phyloP scores from a whole-genome alignment of 2,888 invertebrate species.

The Graphium colonna region DNA sequence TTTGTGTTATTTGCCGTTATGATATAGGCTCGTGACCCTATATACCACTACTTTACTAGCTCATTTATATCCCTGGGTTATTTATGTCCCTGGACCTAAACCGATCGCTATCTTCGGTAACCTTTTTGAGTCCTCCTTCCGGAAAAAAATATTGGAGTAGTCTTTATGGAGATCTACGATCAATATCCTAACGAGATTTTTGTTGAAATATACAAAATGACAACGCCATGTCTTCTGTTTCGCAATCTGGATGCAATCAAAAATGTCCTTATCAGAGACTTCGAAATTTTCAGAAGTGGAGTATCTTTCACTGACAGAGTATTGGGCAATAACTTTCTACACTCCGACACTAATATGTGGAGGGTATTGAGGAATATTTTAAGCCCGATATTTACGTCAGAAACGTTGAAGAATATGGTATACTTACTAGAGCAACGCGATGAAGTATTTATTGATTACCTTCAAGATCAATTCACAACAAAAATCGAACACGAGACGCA shows the following conservation, averaged over 20 bases:
- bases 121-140: constrained; percentile 35
- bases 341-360: constrained; percentile 50
- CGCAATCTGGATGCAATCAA: constrained; percentile 51
- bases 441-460: constrained; percentile 38
- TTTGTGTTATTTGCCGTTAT: neutral
- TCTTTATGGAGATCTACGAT: constrained; percentile 41
- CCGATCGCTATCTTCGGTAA: constrained; percentile 48
- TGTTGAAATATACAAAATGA: constrained; percentile 50
- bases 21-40: neutral
- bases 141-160: constrained; percentile 32
- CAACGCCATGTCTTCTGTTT: constrained; percentile 42
- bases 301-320: constrained; percentile 43
- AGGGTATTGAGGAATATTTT: constrained; percentile 42
- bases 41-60: constrained; percentile 43
- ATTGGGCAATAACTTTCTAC: constrained; percentile 48
- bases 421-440: constrained; percentile 41
- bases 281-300: constrained; percentile 50
- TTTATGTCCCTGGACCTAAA: constrained; percentile 40
- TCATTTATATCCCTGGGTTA: constrained; percentile 46
- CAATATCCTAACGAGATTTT: constrained; percentile 47
- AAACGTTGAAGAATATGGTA: constrained; percentile 55
- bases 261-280: too few species aligned
- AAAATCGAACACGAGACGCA: constrained; percentile 37
- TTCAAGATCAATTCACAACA: constrained; percentile 27
- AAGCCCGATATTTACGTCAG: constrained; percentile 51